phyloP scores from a whole-genome alignment of 2,797 vertebrate genomes.

The Cottoperca gobio region DNA sequence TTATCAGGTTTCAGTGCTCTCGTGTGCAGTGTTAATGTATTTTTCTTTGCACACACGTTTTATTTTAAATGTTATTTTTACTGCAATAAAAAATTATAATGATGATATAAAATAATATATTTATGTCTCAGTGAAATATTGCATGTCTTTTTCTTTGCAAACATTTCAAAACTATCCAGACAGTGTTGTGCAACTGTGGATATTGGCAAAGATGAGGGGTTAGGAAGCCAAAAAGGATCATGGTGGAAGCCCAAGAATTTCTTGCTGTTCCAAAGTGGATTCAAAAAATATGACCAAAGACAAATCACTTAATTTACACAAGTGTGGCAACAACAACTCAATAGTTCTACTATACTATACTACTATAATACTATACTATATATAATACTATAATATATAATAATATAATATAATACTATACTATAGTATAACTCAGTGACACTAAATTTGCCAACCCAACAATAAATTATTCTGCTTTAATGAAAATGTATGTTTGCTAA shows the following conservation, averaged over 20 bases:
- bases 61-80: not conserved
- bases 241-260: not conserved
- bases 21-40: not conserved
- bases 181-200: slow-evolving; percentile 12
- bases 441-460: not conserved
- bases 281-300: not conserved
- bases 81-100: not conserved
- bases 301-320: too few relatives aligned
- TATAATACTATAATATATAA: too few relatives aligned
- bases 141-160: too few relatives aligned
- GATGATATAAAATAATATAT: not conserved
- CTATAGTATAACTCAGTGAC: too few relatives aligned
- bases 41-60: not conserved
- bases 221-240: not conserved
- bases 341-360: too few relatives aligned
- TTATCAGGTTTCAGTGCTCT: not conserved
- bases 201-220: not conserved
- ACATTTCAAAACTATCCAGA: not conserved
- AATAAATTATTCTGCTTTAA: not conserved
- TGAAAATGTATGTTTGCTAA: not conserved
- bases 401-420: too few relatives aligned
- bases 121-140: not conserved
- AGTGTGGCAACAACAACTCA: too few relatives aligned
- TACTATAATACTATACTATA: too few relatives aligned
- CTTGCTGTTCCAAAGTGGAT: not conserved